A percentile compares a stretch with the other conserved stretches of the same genome.
phyloP scores from a whole-genome alignment of 2,113 vertebrate species.

The Paracanthobrama guichenoti region DNA sequence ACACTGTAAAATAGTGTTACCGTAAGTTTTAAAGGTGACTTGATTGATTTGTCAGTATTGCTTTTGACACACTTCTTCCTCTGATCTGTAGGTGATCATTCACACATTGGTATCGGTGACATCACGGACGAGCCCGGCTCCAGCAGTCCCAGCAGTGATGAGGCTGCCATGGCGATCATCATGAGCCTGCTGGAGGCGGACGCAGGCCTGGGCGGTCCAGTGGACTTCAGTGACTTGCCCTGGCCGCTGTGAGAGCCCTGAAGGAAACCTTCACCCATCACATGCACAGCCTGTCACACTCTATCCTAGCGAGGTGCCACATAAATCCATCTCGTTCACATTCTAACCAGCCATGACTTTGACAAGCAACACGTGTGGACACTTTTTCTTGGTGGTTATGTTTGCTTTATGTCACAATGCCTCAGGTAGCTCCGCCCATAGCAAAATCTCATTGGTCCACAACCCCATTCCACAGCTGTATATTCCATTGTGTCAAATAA shows the following conservation, averaged over 20 bases:
- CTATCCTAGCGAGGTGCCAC: too few relatives aligned
- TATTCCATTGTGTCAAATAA: neutral
- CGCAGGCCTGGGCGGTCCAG: slow-evolving; percentile 85
- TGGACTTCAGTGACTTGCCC: slow-evolving; percentile 89
- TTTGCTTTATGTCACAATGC: neutral
- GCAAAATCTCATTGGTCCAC: neutral
- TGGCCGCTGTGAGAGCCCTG: slow-evolving; percentile 75
- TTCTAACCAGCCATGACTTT: neutral
- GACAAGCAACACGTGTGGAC: neutral
- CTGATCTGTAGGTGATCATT: slow-evolving; percentile 64
- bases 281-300: neutral
- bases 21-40: neutral
- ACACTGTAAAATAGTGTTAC: too few relatives aligned
- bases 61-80: neutral
- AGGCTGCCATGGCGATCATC: slow-evolving; percentile 94
- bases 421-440: neutral
- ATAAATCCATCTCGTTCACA: neutral
- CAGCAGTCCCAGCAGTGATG: slow-evolving; percentile 88
- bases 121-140: slow-evolving; percentile 75
- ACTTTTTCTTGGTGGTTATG: neutral
- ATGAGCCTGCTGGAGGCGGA: slow-evolving; percentile 96
- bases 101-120: slow-evolving; percentile 66
- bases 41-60: neutral
- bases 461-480: neutral
- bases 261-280: neutral